These are phyloP conservation scores for Fregata magnificens DNA, from an alignment of 2,113 vertebrate genomes.

Conservation along the genomic window DNA sequence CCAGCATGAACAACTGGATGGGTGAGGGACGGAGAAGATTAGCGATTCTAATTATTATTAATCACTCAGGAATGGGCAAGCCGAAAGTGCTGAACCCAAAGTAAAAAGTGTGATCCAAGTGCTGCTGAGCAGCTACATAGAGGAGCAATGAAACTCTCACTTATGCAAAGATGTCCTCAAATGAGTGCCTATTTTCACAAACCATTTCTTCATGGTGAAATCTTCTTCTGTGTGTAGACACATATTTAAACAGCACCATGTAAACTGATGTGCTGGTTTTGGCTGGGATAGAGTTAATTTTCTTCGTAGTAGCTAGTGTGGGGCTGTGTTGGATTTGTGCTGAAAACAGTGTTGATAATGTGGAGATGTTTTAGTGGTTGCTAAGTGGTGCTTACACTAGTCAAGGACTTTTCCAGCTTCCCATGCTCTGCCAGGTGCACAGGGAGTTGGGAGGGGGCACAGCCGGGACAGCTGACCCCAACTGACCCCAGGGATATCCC, in stretches of 20 bases:
- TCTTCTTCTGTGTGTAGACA: not conserved
- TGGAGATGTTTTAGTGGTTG: too few relatives aligned
- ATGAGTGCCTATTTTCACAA: not conserved
- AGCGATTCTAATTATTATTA: not conserved
- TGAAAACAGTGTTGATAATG: too few relatives aligned
- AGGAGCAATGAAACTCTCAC: not conserved
- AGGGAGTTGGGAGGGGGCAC: too few relatives aligned
- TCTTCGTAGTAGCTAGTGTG: too few relatives aligned
- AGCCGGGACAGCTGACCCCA: too few relatives aligned
- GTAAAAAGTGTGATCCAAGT: not conserved
- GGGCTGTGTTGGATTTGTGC: too few relatives aligned
- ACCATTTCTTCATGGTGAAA: not conserved
- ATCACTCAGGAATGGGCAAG: not conserved
- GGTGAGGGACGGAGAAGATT: not conserved
- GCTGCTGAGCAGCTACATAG: not conserved
- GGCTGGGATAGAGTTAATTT: too few relatives aligned
- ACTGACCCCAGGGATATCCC: too few relatives aligned
- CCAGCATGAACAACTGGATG: not conserved
- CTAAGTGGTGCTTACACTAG: too few relatives aligned
- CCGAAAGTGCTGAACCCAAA: not conserved
- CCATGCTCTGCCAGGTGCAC: too few relatives aligned
- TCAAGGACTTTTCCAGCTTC: too few relatives aligned
- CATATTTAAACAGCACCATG: not conserved
- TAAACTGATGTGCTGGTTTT: too few relatives aligned
- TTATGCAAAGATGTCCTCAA: not conserved